phyloP scores from a whole-genome alignment of 2,113 vertebrate species.

The Pycnonotus jocosus region DNA sequence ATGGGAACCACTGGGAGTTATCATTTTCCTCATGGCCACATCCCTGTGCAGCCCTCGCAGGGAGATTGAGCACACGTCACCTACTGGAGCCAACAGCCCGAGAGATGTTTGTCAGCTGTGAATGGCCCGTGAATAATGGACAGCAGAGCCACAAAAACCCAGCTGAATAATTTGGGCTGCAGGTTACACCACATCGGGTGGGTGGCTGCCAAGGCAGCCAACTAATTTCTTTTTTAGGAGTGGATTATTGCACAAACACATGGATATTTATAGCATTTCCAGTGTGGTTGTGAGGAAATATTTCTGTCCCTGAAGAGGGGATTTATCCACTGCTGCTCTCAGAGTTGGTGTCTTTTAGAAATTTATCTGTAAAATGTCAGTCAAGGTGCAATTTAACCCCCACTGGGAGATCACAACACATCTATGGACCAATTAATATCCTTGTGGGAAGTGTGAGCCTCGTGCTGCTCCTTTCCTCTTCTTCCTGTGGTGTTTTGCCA shows the following conservation, averaged over 20 bases:
- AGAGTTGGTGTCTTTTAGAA: not conserved
- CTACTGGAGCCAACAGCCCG: not conserved
- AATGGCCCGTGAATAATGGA: slow-evolving; percentile 1
- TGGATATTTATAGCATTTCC: not conserved
- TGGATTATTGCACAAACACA: not conserved
- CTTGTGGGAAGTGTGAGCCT: not conserved
- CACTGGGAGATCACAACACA: not conserved
- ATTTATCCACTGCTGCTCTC: not conserved
- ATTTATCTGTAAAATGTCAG: not conserved
- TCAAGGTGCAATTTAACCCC: not conserved
- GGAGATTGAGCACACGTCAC: slow-evolving; percentile 11
- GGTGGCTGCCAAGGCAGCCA: not conserved
- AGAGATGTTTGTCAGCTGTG: slow-evolving; percentile 6
- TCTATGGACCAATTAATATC: not conserved
- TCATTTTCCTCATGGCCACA: not conserved
- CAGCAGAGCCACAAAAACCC: not conserved
- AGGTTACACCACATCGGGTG: not conserved
- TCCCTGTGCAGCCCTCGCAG: not conserved
- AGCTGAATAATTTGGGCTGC: not conserved
- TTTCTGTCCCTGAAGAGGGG: not conserved
- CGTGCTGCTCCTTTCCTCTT: not conserved
- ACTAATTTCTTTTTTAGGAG: not conserved
- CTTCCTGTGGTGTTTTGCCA: not conserved
- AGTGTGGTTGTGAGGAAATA: not conserved
- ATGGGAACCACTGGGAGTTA: not conserved